These are phyloP conservation scores for Paramacrobiotus metropolitanus DNA, from an alignment of 1,140 invertebrate species.

Conservation along the genomic window DNA sequence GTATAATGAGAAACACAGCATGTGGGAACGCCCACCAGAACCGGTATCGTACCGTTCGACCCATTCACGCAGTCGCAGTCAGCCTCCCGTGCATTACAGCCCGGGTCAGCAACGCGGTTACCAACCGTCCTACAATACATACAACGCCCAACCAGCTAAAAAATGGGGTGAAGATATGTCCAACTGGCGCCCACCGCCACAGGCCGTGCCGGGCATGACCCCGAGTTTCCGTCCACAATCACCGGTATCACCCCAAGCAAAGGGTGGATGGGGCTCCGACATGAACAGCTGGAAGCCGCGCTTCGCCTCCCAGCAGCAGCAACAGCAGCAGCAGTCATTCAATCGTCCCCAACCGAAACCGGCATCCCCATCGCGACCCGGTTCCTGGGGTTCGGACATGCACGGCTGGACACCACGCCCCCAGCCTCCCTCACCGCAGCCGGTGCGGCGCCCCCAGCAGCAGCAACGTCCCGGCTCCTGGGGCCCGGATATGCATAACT, in stretches of 20 bases:
- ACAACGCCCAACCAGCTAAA: not conserved
- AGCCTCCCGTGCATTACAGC: not conserved
- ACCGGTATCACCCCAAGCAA: no score
- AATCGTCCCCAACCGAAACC: not conserved
- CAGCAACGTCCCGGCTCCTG: not conserved
- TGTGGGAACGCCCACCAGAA: slow-evolving; percentile 2
- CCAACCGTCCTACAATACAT: not conserved
- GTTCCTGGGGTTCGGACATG: not conserved
- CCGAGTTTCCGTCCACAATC: not conserved
- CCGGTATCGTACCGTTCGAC: not conserved
- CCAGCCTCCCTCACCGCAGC: not conserved
- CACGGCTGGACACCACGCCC: not conserved
- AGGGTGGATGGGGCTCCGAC: not conserved
- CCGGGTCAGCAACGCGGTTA: not conserved
- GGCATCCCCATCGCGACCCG: not conserved
- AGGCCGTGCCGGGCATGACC: not conserved
- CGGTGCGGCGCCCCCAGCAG: not conserved
- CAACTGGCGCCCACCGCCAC: not conserved
- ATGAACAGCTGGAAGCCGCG: not conserved
- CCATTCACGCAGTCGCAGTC: not conserved
- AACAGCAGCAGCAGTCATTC: not conserved
- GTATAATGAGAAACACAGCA: not conserved
- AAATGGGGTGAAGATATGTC: not conserved
- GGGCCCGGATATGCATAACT: not conserved
- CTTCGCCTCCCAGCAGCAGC: not conserved